A percentile compares a stretch with the other conserved stretches of the same genome.
These are phyloP conservation scores for Cephus pulcher DNA, from an alignment of 2,888 invertebrate species.

Conservation along the genomic window DNA sequence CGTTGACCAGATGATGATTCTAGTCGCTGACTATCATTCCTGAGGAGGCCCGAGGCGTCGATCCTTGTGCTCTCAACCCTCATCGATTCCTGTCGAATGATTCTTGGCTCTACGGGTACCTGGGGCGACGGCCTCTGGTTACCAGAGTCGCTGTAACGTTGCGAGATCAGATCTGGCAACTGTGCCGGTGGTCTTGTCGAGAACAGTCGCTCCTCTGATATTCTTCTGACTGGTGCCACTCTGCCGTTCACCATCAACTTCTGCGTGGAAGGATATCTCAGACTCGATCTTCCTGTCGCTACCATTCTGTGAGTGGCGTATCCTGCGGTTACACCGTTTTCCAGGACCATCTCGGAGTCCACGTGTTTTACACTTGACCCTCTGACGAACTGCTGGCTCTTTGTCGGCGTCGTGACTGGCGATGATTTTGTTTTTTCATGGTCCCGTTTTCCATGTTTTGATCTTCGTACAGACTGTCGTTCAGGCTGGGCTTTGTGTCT, in stretches of 20 bases:
- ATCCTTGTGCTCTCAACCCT: constrained; percentile 49
- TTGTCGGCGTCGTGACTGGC: constrained; percentile 28
- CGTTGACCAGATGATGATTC: constrained; percentile 53
- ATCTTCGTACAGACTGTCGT: constrained; percentile 50
- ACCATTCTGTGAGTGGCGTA: constrained; percentile 51
- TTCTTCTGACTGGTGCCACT: constrained; percentile 56
- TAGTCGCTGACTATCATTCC: constrained; percentile 45
- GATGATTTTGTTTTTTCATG: constrained; percentile 43
- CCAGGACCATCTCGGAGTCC: constrained; percentile 41
- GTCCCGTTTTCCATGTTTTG: constrained; percentile 44
- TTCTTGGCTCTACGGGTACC: constrained; percentile 57
- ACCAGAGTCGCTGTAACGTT: constrained; percentile 57
- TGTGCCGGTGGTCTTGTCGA: constrained; percentile 49
- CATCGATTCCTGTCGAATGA: constrained; percentile 59
- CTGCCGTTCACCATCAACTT: constrained; percentile 68
- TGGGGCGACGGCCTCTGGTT: constrained; percentile 59
- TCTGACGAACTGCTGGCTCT: constrained; percentile 23
- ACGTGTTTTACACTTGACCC: constrained; percentile 37
- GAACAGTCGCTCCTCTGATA: constrained; percentile 47
- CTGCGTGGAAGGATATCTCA: constrained; percentile 67
- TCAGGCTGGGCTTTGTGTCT: constrained; percentile 46
- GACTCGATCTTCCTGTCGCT: constrained; percentile 66
- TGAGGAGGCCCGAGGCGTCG: constrained; percentile 40
- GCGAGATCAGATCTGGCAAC: constrained; percentile 55
- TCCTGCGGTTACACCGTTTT: constrained; percentile 50